Evolutionary conservation across 2,888 invertebrate species (phyloP).

Genomic region (Drosophila barbarae): DNA sequence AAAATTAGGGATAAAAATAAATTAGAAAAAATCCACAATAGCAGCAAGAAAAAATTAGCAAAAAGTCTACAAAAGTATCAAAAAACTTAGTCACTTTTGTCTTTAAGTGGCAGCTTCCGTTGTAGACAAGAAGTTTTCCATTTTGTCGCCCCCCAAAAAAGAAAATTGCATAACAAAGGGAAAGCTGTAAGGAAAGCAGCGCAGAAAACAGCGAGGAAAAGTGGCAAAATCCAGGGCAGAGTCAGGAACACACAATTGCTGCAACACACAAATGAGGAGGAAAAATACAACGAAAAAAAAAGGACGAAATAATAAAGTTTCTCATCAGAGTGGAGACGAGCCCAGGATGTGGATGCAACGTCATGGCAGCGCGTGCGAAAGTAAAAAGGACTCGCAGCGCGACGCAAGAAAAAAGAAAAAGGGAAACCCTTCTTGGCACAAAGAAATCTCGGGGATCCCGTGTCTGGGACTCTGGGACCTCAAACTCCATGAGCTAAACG

Average conservation of each 20-base stretch:
- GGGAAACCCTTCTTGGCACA: slow-evolving; percentile 57
- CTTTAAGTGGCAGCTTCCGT: slow-evolving; percentile 43
- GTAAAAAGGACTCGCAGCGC: slow-evolving; percentile 58
- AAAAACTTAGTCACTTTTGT: slow-evolving; percentile 15
- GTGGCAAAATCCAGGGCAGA: slow-evolving; percentile 25
- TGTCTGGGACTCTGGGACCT: slow-evolving; percentile 47
- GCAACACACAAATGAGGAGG: slow-evolving; percentile 27
- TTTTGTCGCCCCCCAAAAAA: slow-evolving; percentile 30
- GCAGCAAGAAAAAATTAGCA: background rate
- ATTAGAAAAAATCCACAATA: too few species aligned
- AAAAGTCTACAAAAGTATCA: slow-evolving; percentile 10
- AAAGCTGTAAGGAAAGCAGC: slow-evolving; percentile 17
- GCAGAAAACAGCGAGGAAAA: slow-evolving; percentile 4
- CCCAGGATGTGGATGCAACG: slow-evolving; percentile 37
- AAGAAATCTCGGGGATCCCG: slow-evolving; percentile 59
- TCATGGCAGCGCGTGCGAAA: slow-evolving; percentile 64
- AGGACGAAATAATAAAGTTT: slow-evolving; percentile 31
- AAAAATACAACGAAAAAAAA: slow-evolving; percentile 9
- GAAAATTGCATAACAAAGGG: slow-evolving; percentile 59
- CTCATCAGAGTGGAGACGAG: slow-evolving; percentile 39
- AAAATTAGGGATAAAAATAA: background rate
- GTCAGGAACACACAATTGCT: slow-evolving; percentile 50
- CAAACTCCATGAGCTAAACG: slow-evolving; percentile 57
- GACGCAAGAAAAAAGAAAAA: slow-evolving; percentile 1
- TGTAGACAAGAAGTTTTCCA: slow-evolving; percentile 41